Evolutionary conservation across 2,113 vertebrate species (phyloP).

Genomic region (Pygoscelis adeliae): DNA sequence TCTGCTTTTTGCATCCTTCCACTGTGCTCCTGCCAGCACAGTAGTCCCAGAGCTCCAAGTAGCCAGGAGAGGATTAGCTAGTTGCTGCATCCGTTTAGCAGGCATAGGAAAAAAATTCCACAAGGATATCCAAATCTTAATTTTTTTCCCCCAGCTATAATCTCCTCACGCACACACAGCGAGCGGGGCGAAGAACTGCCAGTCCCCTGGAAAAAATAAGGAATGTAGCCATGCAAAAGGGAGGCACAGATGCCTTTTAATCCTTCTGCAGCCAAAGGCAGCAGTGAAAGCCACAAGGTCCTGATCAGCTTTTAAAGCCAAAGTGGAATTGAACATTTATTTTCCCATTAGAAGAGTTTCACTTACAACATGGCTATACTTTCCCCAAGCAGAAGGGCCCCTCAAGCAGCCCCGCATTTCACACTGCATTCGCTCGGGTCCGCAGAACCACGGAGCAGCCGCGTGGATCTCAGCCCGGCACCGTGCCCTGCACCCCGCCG

Average conservation of each 20-base stretch:
- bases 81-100: not conserved
- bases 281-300: rapidly evolving
- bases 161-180: not conserved
- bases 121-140: not conserved
- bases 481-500: rapidly evolving
- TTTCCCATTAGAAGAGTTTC: not conserved
- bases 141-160: not conserved
- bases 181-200: not conserved
- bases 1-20: not conserved
- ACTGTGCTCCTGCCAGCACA: not conserved
- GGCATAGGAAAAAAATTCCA: not conserved
- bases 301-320: not conserved
- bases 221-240: not conserved
- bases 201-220: not conserved
- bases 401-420: not conserved
- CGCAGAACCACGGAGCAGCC: rapidly evolving
- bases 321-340: not conserved
- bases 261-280: rapidly evolving
- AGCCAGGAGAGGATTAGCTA: not conserved
- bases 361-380: rapidly evolving
- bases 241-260: not conserved
- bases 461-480: rapidly evolving
- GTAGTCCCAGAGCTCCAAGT: not conserved
- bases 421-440: rapidly evolving
- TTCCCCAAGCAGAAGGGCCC: not conserved